Evolutionary conservation across 2,113 vertebrate species (phyloP).

Genomic region (Nycticryphes semicollaris): DNA sequence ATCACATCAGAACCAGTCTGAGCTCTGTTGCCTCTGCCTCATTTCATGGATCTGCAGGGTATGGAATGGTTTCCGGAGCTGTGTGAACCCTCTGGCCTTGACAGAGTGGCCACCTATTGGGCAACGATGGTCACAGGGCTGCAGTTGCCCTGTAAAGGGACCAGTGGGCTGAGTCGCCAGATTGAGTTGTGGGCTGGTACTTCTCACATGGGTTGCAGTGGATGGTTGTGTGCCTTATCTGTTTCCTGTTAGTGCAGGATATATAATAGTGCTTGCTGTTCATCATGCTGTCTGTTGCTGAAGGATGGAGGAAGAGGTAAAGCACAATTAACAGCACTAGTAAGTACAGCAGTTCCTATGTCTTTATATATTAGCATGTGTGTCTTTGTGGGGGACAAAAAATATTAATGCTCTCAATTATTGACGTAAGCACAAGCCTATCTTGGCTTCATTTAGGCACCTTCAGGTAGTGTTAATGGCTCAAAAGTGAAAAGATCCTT

Average conservation of each 20-base stretch:
- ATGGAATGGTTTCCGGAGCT: background rate
- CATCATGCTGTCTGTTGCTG: background rate
- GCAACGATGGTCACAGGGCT: background rate
- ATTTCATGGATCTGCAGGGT: background rate
- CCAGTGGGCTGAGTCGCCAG: background rate
- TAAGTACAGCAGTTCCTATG: background rate
- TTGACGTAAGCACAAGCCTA: background rate
- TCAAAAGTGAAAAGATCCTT: background rate
- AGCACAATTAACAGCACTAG: background rate
- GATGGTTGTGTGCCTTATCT: slow-evolving; percentile 40
- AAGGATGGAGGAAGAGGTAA: slow-evolving; percentile 20
- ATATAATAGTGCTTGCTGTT: slow-evolving; percentile 10
- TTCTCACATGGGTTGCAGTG: background rate
- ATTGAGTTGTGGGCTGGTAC: slow-evolving; percentile 19
- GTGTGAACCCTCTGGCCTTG: background rate
- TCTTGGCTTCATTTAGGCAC: background rate
- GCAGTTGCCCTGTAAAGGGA: background rate
- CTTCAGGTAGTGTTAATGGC: background rate
- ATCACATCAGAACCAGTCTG: background rate
- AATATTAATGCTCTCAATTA: background rate
- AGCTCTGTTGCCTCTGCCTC: background rate
- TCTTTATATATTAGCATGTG: background rate
- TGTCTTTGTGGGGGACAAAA: background rate
- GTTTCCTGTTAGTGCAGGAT: slow-evolving; percentile 50
- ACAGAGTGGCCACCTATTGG: background rate